Conservation (phyloP, 2,888 invertebrate species). For the Crepidodera aurea region DNA sequence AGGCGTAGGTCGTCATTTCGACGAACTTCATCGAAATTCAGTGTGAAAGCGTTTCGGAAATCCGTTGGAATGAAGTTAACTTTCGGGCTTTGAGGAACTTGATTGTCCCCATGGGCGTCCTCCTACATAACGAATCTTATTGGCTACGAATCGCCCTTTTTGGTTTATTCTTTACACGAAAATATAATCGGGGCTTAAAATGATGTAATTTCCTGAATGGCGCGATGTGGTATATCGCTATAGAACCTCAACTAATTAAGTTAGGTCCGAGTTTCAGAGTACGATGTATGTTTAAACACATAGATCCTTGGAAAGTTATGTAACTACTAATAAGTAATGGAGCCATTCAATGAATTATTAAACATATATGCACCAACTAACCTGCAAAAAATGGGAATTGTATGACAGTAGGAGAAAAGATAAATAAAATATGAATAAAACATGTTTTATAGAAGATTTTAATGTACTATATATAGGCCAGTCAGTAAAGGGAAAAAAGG, state of each 20-base stretch:
- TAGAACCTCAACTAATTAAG: not conserved
- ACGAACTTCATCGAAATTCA: conserved; percentile 8
- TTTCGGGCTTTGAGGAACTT: not conserved
- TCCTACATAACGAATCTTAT: not conserved
- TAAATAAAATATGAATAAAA: too few relatives aligned
- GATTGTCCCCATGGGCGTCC: conserved; percentile 8
- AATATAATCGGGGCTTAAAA: not conserved
- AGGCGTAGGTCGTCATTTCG: not conserved
- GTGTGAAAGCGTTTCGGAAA: conserved; percentile 5
- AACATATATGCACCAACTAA: too few relatives aligned
- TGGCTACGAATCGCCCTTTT: not conserved
- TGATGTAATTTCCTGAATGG: not conserved
- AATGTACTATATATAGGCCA: too few relatives aligned
- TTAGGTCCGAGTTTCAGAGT: not conserved
- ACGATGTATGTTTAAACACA: too few relatives aligned
- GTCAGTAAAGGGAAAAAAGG: too few relatives aligned
- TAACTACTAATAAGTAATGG: too few relatives aligned
- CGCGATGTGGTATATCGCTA: not conserved
- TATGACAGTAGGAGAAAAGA: too few relatives aligned
- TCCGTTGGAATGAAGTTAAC: conserved; percentile 2
- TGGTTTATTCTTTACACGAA: not conserved
- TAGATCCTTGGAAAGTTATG: too few relatives aligned
- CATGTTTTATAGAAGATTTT: too few relatives aligned
- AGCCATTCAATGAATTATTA: too few relatives aligned
- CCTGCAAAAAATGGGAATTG: too few relatives aligned